Percentiles rank a stretch among this genome's conserved stretches.
These are phyloP conservation scores for Intellagama lesueurii DNA, from an alignment of 2,797 vertebrate species.

Conservation along the genomic window DNA sequence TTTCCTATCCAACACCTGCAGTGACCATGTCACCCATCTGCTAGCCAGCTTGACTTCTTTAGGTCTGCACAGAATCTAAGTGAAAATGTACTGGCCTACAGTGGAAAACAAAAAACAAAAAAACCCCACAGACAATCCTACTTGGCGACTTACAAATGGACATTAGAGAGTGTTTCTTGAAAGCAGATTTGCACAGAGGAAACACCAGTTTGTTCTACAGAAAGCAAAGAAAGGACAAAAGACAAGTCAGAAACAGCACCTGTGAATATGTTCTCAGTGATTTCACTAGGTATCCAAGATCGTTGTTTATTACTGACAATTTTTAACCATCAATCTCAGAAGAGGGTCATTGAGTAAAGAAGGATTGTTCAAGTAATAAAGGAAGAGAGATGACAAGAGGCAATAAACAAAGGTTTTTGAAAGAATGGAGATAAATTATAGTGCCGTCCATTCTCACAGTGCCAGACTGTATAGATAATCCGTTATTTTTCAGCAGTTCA, in stretches of 20 bases:
- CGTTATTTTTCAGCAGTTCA: slow-evolving; percentile 67
- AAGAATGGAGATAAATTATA: slow-evolving; percentile 62
- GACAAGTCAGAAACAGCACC: slow-evolving; percentile 71
- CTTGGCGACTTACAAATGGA: slow-evolving; percentile 84
- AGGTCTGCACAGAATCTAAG: slow-evolving; percentile 11
- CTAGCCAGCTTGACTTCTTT: slow-evolving; percentile 69
- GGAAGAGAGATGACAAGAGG: slow-evolving; percentile 62
- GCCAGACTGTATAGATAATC: slow-evolving; percentile 77
- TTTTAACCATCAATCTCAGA: slow-evolving; percentile 63
- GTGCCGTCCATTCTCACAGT: slow-evolving; percentile 76
- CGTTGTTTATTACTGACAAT: slow-evolving; percentile 64
- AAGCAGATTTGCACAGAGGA: slow-evolving; percentile 87
- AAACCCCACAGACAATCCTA: slow-evolving; percentile 57
- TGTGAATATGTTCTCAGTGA: slow-evolving; percentile 60
- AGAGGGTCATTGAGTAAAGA: slow-evolving; percentile 64
- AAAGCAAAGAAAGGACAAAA: slow-evolving; percentile 70
- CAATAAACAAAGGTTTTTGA: slow-evolving; percentile 58
- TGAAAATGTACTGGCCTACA: slow-evolving; percentile 41
- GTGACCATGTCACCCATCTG: slow-evolving; percentile 30
- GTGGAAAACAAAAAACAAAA: slow-evolving; percentile 7
- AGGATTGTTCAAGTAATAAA: slow-evolving; percentile 75
- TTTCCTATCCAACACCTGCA: background rate
- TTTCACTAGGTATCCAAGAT: slow-evolving; percentile 66
- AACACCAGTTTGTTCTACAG: slow-evolving; percentile 90
- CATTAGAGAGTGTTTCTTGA: slow-evolving; percentile 88